These are phyloP conservation scores for Mus musculus DNA, from an alignment of 2,113 vertebrate species.

Conservation along the genomic window DNA sequence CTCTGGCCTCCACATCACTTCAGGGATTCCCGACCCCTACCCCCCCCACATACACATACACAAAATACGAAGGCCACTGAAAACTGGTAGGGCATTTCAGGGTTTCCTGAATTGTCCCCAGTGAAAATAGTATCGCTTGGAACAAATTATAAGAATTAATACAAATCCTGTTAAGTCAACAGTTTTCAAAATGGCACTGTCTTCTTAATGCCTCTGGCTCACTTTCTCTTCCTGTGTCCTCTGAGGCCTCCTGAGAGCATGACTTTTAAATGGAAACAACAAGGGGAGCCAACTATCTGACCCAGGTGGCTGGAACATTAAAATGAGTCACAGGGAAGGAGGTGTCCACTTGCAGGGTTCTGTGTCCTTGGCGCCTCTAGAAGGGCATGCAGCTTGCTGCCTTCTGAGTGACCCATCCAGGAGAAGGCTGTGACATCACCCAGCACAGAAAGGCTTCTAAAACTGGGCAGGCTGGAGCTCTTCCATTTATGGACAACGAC, in stretches of 20 bases:
- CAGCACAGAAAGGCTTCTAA: not conserved
- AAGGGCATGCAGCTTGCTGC: conserved; percentile 52
- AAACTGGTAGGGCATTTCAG: not conserved
- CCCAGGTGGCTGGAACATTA: not conserved
- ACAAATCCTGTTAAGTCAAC: not conserved
- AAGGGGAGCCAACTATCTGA: conserved; percentile 52
- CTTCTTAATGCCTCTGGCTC: not conserved
- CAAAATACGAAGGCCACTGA: not conserved
- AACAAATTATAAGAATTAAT: not conserved
- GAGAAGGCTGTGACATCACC: not conserved
- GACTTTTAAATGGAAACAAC: conserved; percentile 44
- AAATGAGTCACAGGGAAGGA: not conserved
- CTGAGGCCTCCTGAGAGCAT: not conserved
- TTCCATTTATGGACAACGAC: not conserved
- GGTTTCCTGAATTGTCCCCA: not conserved
- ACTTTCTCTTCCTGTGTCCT: not conserved
- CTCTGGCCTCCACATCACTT: not conserved
- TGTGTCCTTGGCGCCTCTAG: conserved; percentile 74
- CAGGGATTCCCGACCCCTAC: rapidly evolving
- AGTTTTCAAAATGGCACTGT: not conserved
- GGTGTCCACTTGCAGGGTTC: conserved; percentile 56
- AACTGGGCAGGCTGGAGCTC: not conserved
- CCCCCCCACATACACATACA: not conserved
- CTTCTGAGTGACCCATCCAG: not conserved
- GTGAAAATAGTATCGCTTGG: not conserved